Percentiles rank a stretch among this genome's conserved stretches.
phyloP scores from a whole-genome alignment of 1,140 invertebrate species.

The Aphaenogaster ashmeadi region DNA sequence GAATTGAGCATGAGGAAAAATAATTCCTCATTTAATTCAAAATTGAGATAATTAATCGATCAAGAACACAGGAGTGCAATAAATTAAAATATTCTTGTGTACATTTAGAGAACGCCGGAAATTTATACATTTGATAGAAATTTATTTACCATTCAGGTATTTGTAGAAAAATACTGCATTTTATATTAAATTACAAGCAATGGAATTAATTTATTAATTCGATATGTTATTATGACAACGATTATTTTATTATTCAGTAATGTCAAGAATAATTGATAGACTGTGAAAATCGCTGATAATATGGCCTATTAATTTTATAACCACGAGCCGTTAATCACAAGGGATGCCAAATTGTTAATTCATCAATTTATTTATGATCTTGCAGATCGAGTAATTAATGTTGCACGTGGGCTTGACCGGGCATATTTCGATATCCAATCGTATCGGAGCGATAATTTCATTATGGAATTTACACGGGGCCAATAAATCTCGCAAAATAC shows the following conservation, averaged over 20 bases:
- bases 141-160: not conserved
- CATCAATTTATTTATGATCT: slow-evolving; percentile 66
- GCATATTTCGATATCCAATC: slow-evolving; percentile 62
- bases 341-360: slow-evolving; percentile 63
- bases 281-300: slow-evolving; percentile 60
- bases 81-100: slow-evolving; percentile 28
- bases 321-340: slow-evolving; percentile 59
- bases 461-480: slow-evolving; percentile 50
- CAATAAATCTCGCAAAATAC: slow-evolving; percentile 54
- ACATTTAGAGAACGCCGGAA: not conserved
- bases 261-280: slow-evolving; percentile 57
- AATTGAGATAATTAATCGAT: slow-evolving; percentile 40
- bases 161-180: not conserved
- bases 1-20: not conserved
- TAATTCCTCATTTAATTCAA: slow-evolving; percentile 11
- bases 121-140: not conserved
- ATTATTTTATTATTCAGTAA: slow-evolving; percentile 53
- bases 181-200: not conserved
- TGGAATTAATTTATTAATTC: slow-evolving; percentile 45
- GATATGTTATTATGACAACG: slow-evolving; percentile 14
- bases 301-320: slow-evolving; percentile 63
- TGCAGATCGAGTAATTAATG: slow-evolving; percentile 63
- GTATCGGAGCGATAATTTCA: slow-evolving; percentile 60
- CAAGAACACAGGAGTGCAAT: not conserved
- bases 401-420: slow-evolving; percentile 53